Evolutionary conservation across 1,140 invertebrate genomes (phyloP), one percentile per base, ranked within the genome.

Genomic region (Parapsyche elsis): DNA sequence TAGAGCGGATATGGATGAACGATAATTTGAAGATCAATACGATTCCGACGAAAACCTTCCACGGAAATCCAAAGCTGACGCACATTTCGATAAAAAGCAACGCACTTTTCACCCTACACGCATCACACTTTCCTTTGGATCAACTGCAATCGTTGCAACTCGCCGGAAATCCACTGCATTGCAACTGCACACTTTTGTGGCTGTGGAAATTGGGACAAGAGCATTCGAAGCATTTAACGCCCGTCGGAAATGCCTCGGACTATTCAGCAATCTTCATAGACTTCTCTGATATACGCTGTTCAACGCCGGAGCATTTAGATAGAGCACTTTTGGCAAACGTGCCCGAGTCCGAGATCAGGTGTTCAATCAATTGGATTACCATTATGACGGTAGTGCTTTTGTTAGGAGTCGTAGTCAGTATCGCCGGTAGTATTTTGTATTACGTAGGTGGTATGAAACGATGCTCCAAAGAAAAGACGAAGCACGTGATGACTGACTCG

Each of bases 151-250:
- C 90, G 74, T 88, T 96, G 0, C 91, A 92, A 81, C 89, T 97
- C 23, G 92, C 93, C 26, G 94, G 94, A 14, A 96, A 97, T 88
- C 95, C 95, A 0, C 90, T 97, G 64, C 90, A 93, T 74, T 97
- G 96, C 87, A 97, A 97, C 87, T 97, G 96, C 84, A 95, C 95
- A 16, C 86, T 96, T 71, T 89, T 94, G 57, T 97, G 95, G 95
- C 88, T 97, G 1, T 96, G 94, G 94, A 92, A 93, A 83, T 88
- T 95, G 23, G 90, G 91, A 30, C 90, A 90, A 83, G 89, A 90
- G 71, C 89, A 89, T 84, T 86, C 88, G 86, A 81, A 75, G 23
- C 85, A 87, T 19, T 86, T 84, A 12, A 85, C 84, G 80, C 86
- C 84, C 76, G 85, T 87, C 71, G 16, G 24, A 0, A 85, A 84